Base-by-base conservation (phyloP, 1,140 invertebrate species). In the Oscheius sp. region DNA sequence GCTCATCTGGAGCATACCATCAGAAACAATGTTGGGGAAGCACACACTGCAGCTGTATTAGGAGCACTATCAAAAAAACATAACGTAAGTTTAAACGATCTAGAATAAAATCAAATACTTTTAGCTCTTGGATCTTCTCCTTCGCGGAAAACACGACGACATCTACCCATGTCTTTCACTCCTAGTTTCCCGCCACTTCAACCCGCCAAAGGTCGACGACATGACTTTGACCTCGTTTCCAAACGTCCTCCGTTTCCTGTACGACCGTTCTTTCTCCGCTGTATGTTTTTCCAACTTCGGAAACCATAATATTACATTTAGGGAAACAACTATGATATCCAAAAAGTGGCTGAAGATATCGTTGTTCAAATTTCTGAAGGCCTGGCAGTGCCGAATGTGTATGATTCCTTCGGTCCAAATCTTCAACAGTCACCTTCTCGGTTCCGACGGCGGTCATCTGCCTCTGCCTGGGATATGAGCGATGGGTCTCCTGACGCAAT, bases 401-500 rank as follows among this genome's bases (percentile, higher is more conserved):
- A 93, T 4, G 18, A 45, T 3, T 34, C 71, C 1, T n/a, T 46
- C 23, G 65, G 64, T 10, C 77, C 79, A n/a, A 31, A 68, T 2
- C 13, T 77, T 2, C 55, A 68, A 23, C 74, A 79, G 28, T 77
- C 77, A 13, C 31, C 38, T 2, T 74, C 65, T 72, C 73, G 42
- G 94, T 93, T 1, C 92, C 91, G 92, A 4, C 89, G 93, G 64
- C 91, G 91, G 10, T 94, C 93, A 85, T 89, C 91, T 79, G 91
- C 90, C 38, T 89, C 92, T 42, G 92, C 92, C 1, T 98, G 95
- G 95, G 96, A 97, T 81, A 95, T 94, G 1, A 94, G 94, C 2
- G 95, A 94, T 85, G 95, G 94, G 35, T 94, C 93, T 28, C 93
- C 94, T 0, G 95, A 99, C 87, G 94, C 94, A 2, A 93, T 99